These are phyloP conservation scores for Tupaia tana DNA, from an alignment of 2,113 vertebrate genomes.

Conservation along the genomic window DNA sequence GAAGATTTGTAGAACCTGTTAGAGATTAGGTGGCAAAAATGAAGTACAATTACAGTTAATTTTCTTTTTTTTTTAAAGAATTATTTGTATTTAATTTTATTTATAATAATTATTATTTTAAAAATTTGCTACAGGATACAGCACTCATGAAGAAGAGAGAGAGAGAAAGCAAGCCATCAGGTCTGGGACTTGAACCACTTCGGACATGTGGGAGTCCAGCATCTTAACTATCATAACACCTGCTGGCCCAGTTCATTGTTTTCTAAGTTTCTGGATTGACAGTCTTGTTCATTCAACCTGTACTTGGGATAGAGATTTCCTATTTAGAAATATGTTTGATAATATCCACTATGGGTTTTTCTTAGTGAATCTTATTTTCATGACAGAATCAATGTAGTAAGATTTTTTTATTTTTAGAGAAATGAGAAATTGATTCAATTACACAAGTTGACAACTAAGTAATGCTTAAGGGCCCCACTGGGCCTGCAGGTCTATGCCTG, in stretches of 20 bases:
- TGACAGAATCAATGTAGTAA: background rate
- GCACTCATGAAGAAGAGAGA: too few relatives aligned
- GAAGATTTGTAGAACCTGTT: background rate
- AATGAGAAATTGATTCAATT: background rate
- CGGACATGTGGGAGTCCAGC: too few relatives aligned
- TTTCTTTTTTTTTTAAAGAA: too few relatives aligned
- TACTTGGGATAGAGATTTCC: background rate
- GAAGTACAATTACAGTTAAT: background rate
- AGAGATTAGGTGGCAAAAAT: background rate
- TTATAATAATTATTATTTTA: too few relatives aligned
- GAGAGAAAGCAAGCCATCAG: too few relatives aligned
- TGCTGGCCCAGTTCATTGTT: background rate
- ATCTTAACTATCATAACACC: too few relatives aligned
- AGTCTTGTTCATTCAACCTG: background rate
- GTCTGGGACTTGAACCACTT: too few relatives aligned
- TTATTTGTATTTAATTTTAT: too few relatives aligned
- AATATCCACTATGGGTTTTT: background rate
- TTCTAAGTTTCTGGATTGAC: background rate
- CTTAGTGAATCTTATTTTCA: background rate
- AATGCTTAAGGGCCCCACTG: background rate
- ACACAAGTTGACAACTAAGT: background rate
- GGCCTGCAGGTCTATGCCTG: background rate
- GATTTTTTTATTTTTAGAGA: background rate
- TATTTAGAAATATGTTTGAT: conserved; percentile 35
- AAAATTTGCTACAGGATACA: too few relatives aligned